Base-by-base conservation (phyloP, 1,140 invertebrate genomes). In the Diorhabda elongata region DNA sequence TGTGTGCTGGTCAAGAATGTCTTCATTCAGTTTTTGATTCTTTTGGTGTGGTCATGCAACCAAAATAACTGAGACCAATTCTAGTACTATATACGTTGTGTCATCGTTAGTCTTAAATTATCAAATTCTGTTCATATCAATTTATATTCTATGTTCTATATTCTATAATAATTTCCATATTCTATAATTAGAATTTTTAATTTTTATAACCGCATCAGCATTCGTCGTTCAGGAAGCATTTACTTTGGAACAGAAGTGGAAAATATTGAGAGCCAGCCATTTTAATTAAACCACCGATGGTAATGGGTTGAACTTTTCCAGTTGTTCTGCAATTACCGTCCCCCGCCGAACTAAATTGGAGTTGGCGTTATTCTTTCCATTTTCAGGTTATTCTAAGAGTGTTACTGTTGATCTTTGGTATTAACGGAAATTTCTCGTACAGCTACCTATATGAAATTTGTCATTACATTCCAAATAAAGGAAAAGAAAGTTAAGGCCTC, bases 261-360 rank as follows among this genome's bases (percentile, higher is more conserved):
- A 77, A 77, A 77, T 77, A 76, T 77, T 77, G 76, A 77, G 75
- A 75, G 71, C n/a, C 47, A 74, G 72, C 74, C 72, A 72, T 77
- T 77, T 77, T 77, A 77, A 77, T 77, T 77, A 77, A 77, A 70
- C 69, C 63, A 71, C 68, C 62, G 67, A 63, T 61, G 64, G 61
- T 62, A 44, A 62, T 62, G 44, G 61, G 61, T 62, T 44, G 42
- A 62, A 62, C 61, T 62, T 62, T 62, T 62, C 61, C 61, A 62
- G 44, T 62, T 62, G 61, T 44, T 44, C 61, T 7, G 61, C 61
- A 62, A 62, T 62, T 62, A 62, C 61, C 42, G 42, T 62, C 7
- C 61, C 44, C 61, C 9, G 61, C 2, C 11, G 61, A 43, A 62
- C 11, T 62, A 44, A 62, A 44, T 62, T 62, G 61, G n/a, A 52